A percentile compares a stretch with the other conserved stretches of the same genome.
Conservation (phyloP, 2,797 vertebrate genomes). For the Pelobates cultripes region DNA sequence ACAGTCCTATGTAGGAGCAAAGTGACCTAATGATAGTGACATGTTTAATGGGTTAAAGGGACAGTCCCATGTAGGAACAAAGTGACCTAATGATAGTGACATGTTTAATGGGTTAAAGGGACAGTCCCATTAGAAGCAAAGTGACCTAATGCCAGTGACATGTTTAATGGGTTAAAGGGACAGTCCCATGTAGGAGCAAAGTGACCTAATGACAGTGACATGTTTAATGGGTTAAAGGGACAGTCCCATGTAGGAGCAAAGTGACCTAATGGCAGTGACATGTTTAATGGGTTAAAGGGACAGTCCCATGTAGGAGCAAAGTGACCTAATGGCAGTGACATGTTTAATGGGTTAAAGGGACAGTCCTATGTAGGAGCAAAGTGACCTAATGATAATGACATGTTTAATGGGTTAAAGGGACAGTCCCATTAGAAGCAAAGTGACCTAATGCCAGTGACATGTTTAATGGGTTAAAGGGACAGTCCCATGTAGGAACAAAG, state of each 20-base stretch:
- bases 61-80: background rate
- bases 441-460: too few relatives aligned
- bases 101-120: background rate
- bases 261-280: background rate
- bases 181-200: too few relatives aligned
- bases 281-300: constrained; percentile 2
- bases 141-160: background rate
- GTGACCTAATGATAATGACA: background rate
- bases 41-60: background rate
- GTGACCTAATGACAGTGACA: too few relatives aligned
- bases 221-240: background rate
- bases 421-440: too few relatives aligned
- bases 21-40: too few relatives aligned
- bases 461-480: too few relatives aligned
- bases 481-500: background rate
- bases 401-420: background rate
- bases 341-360: background rate
- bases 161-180: background rate
- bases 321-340: background rate
- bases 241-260: background rate
- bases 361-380: too few relatives aligned
- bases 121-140: too few relatives aligned
- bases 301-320: background rate
- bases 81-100: background rate
- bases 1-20: background rate